Base-by-base conservation (phyloP, 2,113 vertebrate species). In the Myiagra hebetior region DNA sequence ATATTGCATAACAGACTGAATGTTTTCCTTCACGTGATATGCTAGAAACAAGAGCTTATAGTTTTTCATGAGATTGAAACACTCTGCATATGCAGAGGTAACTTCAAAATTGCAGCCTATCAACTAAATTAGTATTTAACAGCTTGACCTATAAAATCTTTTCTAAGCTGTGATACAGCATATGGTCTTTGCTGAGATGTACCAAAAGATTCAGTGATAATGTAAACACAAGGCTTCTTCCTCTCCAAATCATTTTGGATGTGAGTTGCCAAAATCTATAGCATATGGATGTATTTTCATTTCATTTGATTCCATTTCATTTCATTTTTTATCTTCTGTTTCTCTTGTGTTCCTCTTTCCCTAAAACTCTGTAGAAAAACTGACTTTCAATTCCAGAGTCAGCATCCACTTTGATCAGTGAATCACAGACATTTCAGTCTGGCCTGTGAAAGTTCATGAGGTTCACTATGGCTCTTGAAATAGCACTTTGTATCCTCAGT, bases 101-200 rank as follows among this genome's bases (percentile, higher is more conserved):
- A 73, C 42, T 52, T 91, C 67, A 74, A 81, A 92, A 88, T 15
- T 90, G 59, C 27, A 91, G 78, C 22, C 75, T 53, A 56, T 91
- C 63, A 86, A 77, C 63, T 93, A 90, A 74, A 83, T 57, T 23
- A 24, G 19, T 52, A 85, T 91, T 86, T 83, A 93, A 76, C 35
- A 86, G n/a, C 42, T 90, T 94, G 82, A 95, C 79, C 92, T 87
- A 69, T 80, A 94, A 93, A 76, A 80, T 84, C 81, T 79, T 93
- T 74, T 56, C 83, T 64, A 78, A 92, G 26, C 56, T 63, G 26
- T 86, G 68, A 74, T 81, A 84, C 11, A 84, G 60, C 82, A 94
- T 91, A 90, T 91, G 82, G 35, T 91, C 78, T 95, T 80, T 64
- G 63, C 83, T 93, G 75, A 92, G 63, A 94, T 49, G 70, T 52